phyloP scores from a whole-genome alignment of 2,888 invertebrate genomes.

The Allolobophora icterica region DNA sequence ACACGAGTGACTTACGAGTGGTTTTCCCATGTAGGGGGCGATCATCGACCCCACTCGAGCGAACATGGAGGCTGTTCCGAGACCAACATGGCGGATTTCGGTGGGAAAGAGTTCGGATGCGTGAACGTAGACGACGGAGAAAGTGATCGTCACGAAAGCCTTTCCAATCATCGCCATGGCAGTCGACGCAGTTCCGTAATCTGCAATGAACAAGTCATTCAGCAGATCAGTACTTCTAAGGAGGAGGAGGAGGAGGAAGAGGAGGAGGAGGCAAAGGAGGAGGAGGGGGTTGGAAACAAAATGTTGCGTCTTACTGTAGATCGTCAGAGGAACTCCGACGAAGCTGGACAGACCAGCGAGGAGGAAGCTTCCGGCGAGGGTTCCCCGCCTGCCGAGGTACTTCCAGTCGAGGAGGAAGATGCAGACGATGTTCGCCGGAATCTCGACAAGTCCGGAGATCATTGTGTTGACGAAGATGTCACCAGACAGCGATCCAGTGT shows the following conservation, averaged over 20 bases:
- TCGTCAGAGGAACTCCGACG: constrained; percentile 33
- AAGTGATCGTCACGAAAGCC: constrained; percentile 42
- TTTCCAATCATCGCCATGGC: constrained; percentile 45
- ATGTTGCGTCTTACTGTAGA: constrained; percentile 10
- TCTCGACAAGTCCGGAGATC: constrained; percentile 28
- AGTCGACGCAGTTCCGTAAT: constrained; percentile 29
- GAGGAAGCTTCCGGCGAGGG: not conserved
- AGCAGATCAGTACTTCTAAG: not conserved
- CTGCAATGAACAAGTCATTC: constrained; percentile 28
- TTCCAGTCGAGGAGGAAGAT: constrained; percentile 28
- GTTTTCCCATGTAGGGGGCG: constrained; percentile 46
- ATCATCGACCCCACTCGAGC: constrained; percentile 46
- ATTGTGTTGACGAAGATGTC: constrained; percentile 36
- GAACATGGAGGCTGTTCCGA: constrained; percentile 41
- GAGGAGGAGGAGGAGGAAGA: too few relatives aligned
- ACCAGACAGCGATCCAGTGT: constrained; percentile 29
- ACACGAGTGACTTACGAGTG: constrained; percentile 39
- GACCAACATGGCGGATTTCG: constrained; percentile 45
- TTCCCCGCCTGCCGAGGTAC: not conserved
- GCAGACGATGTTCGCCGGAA: constrained; percentile 29
- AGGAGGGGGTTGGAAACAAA: too few relatives aligned
- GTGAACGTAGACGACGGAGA: constrained; percentile 44
- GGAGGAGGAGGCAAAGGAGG: too few relatives aligned
- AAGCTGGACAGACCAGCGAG: constrained; percentile 32
- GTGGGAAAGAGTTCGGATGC: constrained; percentile 48